phyloP scores from a whole-genome alignment of 2,113 vertebrate species.

The Verasper variegatus region DNA sequence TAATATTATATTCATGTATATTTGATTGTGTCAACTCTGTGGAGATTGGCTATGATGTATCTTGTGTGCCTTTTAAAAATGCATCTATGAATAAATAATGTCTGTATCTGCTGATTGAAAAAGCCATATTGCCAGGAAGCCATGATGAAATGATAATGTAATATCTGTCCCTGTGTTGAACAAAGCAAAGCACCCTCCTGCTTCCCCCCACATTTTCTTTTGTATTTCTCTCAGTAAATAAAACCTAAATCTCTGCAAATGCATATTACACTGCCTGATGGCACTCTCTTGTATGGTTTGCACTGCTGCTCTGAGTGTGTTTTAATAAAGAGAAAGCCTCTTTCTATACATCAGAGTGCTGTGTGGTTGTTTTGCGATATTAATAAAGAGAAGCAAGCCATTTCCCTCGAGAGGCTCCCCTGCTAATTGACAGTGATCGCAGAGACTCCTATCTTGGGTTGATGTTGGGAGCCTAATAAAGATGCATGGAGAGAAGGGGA shows the following conservation, averaged over 20 bases:
- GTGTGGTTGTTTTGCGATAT: slow-evolving; percentile 65
- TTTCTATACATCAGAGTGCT: slow-evolving; percentile 53
- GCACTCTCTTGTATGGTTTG: slow-evolving; percentile 48
- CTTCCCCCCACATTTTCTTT: not conserved
- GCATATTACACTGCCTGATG: slow-evolving; percentile 55
- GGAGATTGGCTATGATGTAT: slow-evolving; percentile 68
- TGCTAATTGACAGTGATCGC: slow-evolving; percentile 78
- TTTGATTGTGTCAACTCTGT: slow-evolving; percentile 76
- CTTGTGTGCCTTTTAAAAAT: slow-evolving; percentile 76
- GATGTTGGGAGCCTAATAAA: slow-evolving; percentile 74
- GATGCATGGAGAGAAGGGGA: slow-evolving; percentile 60
- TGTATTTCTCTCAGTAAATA: slow-evolving; percentile 42
- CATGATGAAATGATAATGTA: slow-evolving; percentile 80
- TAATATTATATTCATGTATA: slow-evolving; percentile 74
- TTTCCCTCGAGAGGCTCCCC: slow-evolving; percentile 32
- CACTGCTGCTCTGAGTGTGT: slow-evolving; percentile 55
- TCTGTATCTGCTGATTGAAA: slow-evolving; percentile 71
- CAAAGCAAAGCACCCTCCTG: slow-evolving; percentile 53
- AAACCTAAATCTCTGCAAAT: slow-evolving; percentile 44
- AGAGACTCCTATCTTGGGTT: slow-evolving; percentile 61
- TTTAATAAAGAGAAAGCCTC: slow-evolving; percentile 73
- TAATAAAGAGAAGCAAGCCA: slow-evolving; percentile 66
- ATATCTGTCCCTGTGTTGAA: slow-evolving; percentile 69
- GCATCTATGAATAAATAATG: slow-evolving; percentile 78
- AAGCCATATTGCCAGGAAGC: slow-evolving; percentile 75